Percentiles rank a stretch among this genome's conserved stretches.
Evolutionary conservation across 1,140 invertebrate genomes (phyloP).

Genomic region (Pogonognathellus flavescens): DNA sequence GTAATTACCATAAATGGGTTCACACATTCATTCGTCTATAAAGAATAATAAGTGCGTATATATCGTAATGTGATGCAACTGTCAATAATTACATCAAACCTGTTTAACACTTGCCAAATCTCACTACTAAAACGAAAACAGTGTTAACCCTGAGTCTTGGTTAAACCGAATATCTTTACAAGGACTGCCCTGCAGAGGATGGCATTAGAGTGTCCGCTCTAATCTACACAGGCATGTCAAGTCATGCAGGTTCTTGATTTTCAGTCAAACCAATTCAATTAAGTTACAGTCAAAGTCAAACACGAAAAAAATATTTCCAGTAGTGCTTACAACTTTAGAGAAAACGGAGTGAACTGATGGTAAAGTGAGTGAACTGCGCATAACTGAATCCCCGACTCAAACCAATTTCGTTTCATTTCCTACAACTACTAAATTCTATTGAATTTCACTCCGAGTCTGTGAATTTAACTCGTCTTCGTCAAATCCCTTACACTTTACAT

Average conservation of each 20-base stretch:
- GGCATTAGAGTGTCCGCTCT: neutral
- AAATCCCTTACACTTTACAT: neutral
- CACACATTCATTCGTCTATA: conserved; percentile 38
- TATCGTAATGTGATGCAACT: conserved; percentile 18
- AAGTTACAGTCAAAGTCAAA: neutral
- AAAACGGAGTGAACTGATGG: neutral
- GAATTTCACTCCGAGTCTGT: conserved; percentile 14
- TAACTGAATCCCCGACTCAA: neutral
- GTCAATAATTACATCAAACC: conserved; percentile 48
- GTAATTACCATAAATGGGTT: conserved; percentile 55
- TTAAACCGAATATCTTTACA: conserved; percentile 17
- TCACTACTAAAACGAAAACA: conserved; percentile 28
- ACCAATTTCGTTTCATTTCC: conserved; percentile 39
- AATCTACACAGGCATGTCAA: neutral
- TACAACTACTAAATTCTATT: conserved; percentile 34
- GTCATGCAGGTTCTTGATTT: conserved; percentile 31
- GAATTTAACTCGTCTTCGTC: conserved; percentile 6
- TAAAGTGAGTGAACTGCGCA: neutral
- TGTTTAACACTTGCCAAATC: conserved; percentile 51
- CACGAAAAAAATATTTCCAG: conserved; percentile 4
- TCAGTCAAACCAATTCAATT: conserved; percentile 11
- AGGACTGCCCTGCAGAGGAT: neutral
- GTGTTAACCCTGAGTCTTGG: too few species aligned
- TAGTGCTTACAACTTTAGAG: neutral
- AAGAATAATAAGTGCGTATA: conserved; percentile 8